Base-by-base conservation (phyloP, 2,113 vertebrate genomes). In the Tragelaphus buxtoni region DNA sequence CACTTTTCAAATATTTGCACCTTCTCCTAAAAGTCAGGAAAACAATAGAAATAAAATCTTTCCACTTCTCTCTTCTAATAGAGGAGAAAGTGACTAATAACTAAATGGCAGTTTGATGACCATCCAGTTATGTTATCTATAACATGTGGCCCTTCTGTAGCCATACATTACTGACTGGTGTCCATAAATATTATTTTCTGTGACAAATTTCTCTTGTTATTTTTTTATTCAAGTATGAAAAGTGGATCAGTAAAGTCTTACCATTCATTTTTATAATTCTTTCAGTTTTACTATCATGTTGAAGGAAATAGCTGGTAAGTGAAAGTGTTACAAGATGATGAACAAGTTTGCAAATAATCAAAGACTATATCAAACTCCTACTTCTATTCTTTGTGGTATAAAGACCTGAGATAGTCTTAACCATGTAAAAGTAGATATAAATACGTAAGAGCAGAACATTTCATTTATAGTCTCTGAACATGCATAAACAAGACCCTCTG, bases 81-180 rank as follows among this genome's bases (percentile, higher is more conserved):
- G 13, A 81, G 5, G 6, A 76, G 17, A 72, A 91, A 35, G 18
- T 49, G 42, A 61, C 26, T 65, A 7, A 53, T 53, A 30, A 32
- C 51, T 74, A 22, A 14, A 47, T 8, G 26, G 61, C 86, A 35
- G 2, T 14, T 63, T 55, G 11, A 9, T 6, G 42, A n/a, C 10
- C 9, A 14, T 47, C 10, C 53, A 39, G 0, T 10, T 74, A 49
- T 30, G 7, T 26, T 2, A 8, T 6, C 3, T 49, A 1, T 45
- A n/a, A 42, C 6, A 11, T 7, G 30, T 60, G 5, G 32, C 28
- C 9, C 2, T 80, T 47, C 22, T 74, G 22, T 24, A 56, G 55
- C 20, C 8, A 45, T 60, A 60, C 60, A 35, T 47, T n/a, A 14
- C 18, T 14, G 16, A 90, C 1, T 56, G 20, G 20, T 26, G 20